These are phyloP conservation scores for Lasioglossum lativentre DNA, from an alignment of 2,888 invertebrate species.

Conservation along the genomic window DNA sequence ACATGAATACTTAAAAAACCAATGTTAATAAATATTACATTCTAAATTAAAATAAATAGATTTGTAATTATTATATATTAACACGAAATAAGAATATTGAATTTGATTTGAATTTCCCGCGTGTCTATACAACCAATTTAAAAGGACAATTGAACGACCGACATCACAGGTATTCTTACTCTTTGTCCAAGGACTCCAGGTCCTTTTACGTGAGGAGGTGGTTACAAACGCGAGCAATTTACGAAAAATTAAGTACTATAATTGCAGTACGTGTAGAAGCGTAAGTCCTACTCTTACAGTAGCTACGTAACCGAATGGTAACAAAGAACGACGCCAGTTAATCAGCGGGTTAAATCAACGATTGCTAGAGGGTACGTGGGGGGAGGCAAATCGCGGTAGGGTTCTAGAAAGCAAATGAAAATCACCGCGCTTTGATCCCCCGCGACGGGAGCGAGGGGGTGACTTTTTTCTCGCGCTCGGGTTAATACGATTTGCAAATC, in stretches of 20 bases:
- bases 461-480: conserved; percentile 52
- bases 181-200: too few species aligned
- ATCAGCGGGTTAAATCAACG: conserved; percentile 33
- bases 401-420: conserved; percentile 48
- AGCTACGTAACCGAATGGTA: neutral
- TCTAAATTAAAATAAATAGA: too few species aligned
- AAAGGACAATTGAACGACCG: too few species aligned
- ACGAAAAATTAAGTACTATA: neutral
- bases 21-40: too few species aligned
- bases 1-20: too few species aligned
- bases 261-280: neutral
- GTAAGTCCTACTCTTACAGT: neutral
- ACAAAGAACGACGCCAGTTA: conserved; percentile 3
- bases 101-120: too few species aligned
- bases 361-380: neutral
- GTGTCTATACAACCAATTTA: too few species aligned
- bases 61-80: too few species aligned
- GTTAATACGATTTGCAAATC: conserved; percentile 79
- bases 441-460: conserved; percentile 21
- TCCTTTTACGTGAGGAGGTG: neutral
- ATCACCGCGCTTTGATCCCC: conserved; percentile 63
- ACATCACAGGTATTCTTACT: too few species aligned
- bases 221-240: neutral
- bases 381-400: conserved; percentile 28
- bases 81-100: too few species aligned